Evolutionary conservation across 2,888 invertebrate genomes (phyloP).

Genomic region (Spisula solida): DNA sequence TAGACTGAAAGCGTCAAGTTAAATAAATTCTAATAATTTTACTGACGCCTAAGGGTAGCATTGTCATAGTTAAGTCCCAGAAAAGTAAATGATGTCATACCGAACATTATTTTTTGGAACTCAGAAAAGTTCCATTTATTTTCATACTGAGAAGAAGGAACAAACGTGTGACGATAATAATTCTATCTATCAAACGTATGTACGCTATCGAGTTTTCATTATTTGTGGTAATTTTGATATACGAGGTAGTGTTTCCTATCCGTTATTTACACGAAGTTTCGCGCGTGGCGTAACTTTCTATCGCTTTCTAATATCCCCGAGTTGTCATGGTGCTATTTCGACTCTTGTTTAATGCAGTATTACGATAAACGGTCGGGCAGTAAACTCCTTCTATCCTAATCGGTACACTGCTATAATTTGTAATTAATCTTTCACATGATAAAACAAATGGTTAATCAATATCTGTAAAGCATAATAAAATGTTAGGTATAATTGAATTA

Average conservation of each 20-base stretch:
- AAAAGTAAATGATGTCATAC: too few relatives aligned
- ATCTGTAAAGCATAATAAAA: slow-evolving; percentile 18
- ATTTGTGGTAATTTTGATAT: slow-evolving; percentile 27
- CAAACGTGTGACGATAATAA: background rate
- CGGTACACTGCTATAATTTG: background rate
- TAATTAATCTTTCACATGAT: slow-evolving; percentile 18
- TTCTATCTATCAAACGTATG: background rate
- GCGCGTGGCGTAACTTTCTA: slow-evolving; percentile 29
- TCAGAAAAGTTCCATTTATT: background rate
- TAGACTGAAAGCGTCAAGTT: background rate
- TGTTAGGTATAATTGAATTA: background rate
- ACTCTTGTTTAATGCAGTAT: slow-evolving; percentile 32
- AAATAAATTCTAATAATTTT: background rate
- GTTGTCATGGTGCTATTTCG: slow-evolving; percentile 38
- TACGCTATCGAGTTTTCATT: slow-evolving; percentile 8
- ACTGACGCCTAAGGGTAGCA: background rate
- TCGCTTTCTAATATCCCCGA: slow-evolving; percentile 43
- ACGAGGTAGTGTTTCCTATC: background rate
- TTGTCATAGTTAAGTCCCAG: background rate
- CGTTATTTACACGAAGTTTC: background rate
- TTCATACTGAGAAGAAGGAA: background rate
- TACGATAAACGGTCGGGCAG: background rate
- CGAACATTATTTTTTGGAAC: too few relatives aligned
- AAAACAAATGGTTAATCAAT: slow-evolving; percentile 40
- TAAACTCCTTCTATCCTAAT: slow-evolving; percentile 11